A percentile compares a stretch with the other conserved stretches of the same genome.
Evolutionary conservation across 2,797 vertebrate genomes (phyloP).

Genomic region (Chaetophractus vellerosus): DNA sequence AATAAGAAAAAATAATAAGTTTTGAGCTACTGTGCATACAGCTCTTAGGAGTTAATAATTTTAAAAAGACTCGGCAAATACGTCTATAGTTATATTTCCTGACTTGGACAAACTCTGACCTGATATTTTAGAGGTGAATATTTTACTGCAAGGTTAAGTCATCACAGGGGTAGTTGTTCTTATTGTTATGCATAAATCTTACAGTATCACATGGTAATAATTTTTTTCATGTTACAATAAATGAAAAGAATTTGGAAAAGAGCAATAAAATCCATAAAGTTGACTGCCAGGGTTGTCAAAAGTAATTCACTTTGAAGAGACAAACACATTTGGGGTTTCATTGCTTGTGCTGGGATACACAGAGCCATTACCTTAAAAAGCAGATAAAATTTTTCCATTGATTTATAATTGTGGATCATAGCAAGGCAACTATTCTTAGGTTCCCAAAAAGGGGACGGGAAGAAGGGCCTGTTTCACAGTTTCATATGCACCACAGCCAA

Average conservation of each 20-base stretch:
- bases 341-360: constrained; percentile 64
- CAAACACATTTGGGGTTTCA: constrained; percentile 54
- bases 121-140: neutral
- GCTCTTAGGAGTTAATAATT: constrained; percentile 24
- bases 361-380: constrained; percentile 70
- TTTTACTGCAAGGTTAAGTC: constrained; percentile 79
- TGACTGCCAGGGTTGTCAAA: constrained; percentile 84
- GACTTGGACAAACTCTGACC: constrained; percentile 2
- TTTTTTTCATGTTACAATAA: constrained; percentile 89
- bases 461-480: neutral
- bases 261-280: constrained; percentile 84
- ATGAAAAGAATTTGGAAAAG: constrained; percentile 88
- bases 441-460: constrained; percentile 45
- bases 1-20: constrained; percentile 20
- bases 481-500: neutral
- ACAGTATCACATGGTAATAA: constrained; percentile 88
- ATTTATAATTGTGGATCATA: constrained; percentile 46
- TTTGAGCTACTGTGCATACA: neutral
- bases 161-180: constrained; percentile 67
- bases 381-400: constrained; percentile 67
- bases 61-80: constrained; percentile 42
- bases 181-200: constrained; percentile 74
- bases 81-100: constrained; percentile 47
- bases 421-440: constrained; percentile 62
- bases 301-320: constrained; percentile 86